Conservation (phyloP, 2,113 vertebrate genomes). For the Tringa solitaria region DNA sequence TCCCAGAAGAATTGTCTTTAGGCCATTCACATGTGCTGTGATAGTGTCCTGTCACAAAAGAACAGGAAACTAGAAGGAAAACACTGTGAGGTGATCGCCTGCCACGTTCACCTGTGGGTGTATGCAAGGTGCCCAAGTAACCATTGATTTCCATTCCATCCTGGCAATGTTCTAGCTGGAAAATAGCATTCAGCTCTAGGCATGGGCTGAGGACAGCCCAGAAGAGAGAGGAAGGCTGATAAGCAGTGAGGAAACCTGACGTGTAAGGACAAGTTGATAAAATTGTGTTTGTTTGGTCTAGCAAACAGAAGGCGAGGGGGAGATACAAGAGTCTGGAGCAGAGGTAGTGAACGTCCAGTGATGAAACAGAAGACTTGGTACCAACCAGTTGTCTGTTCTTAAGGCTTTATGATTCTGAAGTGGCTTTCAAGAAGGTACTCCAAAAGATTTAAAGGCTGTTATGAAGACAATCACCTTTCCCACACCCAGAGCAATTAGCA, state of each 20-base stretch:
- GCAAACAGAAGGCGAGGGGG: background rate
- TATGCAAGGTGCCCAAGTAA: background rate
- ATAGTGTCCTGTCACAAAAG: background rate
- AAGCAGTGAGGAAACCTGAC: background rate
- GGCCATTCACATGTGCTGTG: background rate
- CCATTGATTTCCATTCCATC: background rate
- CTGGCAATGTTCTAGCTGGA: background rate
- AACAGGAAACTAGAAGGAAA: background rate
- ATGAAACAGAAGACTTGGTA: background rate
- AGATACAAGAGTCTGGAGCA: background rate
- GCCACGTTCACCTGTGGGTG: fast-evolving
- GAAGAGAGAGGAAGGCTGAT: background rate
- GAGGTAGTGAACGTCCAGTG: background rate
- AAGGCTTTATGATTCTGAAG: background rate
- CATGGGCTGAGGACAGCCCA: background rate
- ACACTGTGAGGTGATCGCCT: background rate
- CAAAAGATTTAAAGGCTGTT: background rate
- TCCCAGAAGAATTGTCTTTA: background rate
- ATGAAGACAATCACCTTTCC: background rate
- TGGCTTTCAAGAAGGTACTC: background rate
- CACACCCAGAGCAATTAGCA: background rate
- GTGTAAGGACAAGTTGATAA: background rate
- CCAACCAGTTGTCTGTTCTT: background rate
- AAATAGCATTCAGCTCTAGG: background rate
- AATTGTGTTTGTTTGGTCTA: background rate